Evolutionary conservation across 2,797 vertebrate species (phyloP).

Genomic region (Threskiornis aethiopicus): DNA sequence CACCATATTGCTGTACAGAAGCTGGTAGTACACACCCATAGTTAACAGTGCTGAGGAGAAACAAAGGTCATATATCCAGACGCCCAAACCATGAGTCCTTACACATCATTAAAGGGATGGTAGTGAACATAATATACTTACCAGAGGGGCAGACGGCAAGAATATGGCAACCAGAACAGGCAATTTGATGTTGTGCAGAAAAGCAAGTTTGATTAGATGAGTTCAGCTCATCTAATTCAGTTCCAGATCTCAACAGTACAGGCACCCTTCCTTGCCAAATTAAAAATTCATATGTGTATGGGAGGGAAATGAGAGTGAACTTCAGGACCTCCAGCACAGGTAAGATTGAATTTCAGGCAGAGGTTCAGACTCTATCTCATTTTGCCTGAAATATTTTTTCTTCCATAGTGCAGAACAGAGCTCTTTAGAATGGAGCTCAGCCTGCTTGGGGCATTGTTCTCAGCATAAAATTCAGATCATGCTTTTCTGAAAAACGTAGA

Average conservation of each 20-base stretch:
- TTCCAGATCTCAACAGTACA: not conserved
- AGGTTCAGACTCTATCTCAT: not conserved
- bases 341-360: not conserved
- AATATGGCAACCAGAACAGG: slow-evolving; percentile 7
- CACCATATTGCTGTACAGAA: not conserved
- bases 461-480: not conserved
- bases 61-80: not conserved
- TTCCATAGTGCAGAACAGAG: not conserved
- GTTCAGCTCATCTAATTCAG: not conserved
- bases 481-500: not conserved
- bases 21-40: not conserved
- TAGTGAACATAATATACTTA: not conserved
- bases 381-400: not conserved
- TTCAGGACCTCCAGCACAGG: not conserved
- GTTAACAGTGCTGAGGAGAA: not conserved
- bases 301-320: not conserved
- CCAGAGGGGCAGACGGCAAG: not conserved
- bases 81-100: not conserved
- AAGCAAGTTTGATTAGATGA: not conserved
- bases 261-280: not conserved
- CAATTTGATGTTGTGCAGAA: not conserved
- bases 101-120: not conserved
- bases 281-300: not conserved
- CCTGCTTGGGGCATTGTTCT: not conserved
- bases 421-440: not conserved